These are phyloP conservation scores for Gastracanthus pulcherrimus DNA, from an alignment of 2,888 invertebrate genomes.

Conservation along the genomic window DNA sequence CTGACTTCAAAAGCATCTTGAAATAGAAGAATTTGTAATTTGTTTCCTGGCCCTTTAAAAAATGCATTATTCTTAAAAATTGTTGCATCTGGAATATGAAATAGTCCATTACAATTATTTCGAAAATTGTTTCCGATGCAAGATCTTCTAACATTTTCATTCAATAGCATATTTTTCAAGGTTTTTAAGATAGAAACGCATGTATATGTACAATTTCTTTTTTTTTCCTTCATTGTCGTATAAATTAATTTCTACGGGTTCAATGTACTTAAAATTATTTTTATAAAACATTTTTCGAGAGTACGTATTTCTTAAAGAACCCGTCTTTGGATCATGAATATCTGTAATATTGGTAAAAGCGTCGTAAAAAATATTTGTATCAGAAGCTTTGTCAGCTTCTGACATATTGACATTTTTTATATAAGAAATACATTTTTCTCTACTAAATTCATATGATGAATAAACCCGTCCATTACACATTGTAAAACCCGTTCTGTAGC, in stretches of 20 bases:
- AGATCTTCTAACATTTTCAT: background rate
- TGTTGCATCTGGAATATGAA: conserved; percentile 57
- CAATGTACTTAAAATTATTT: background rate
- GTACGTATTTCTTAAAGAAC: background rate
- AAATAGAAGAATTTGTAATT: conserved; percentile 52
- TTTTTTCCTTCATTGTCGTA: background rate
- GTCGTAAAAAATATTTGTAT: too few relatives aligned
- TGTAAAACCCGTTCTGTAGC: too few relatives aligned
- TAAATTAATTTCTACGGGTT: background rate
- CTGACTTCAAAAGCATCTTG: conserved; percentile 60
- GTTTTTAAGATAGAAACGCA: conserved; percentile 37
- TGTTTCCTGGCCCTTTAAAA: conserved; percentile 53
- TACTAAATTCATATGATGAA: too few relatives aligned
- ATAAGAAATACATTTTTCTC: too few relatives aligned
- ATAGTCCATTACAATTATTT: background rate
- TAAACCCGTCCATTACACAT: too few relatives aligned
- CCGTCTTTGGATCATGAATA: background rate
- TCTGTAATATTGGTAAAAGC: background rate
- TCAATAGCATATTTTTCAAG: background rate
- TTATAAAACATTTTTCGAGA: background rate
- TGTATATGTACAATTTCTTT: background rate
- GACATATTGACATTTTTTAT: too few relatives aligned
- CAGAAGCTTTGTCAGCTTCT: too few relatives aligned
- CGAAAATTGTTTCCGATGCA: background rate
- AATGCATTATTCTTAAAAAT: conserved; percentile 41